Base-by-base conservation (phyloP, 2,113 vertebrate species). In the Dendropsophus ebraccatus region DNA sequence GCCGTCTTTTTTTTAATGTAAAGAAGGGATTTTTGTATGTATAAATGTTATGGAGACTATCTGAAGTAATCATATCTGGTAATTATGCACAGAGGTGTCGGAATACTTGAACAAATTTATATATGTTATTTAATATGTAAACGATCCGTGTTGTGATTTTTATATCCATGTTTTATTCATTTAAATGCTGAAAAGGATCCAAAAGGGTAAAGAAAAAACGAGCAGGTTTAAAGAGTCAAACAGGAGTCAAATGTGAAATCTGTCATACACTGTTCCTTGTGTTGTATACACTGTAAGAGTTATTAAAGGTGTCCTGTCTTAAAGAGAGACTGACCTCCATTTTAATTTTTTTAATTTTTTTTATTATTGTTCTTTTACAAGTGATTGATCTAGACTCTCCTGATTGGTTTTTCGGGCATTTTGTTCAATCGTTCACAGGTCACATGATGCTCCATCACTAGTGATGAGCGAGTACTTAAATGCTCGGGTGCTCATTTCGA, bases 41-140 rank as follows among this genome's bases (percentile, higher is more conserved):
- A 32, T 12, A 41, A 21, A 41, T 70, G 9, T 70, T 37, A 37
- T 41, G 41, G 19, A 41, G 35, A 70, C 16, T 69, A 37, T 69
- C 6, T 58, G 28, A 54, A 54, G 28, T 54, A 56, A 37, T 41
- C 32, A 16, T 58, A 41, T 80, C 0, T n/a, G 9, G 9, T 35
- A 37, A 45, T 60, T n/a, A 17, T 41, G 54, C 77, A 45, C 54
- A 41, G 14, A 23, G 77, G 77, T 60, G 35, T 80, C 5, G 77
- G 77, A 58, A 62, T 60, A 79, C 76, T 79, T 79, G 76, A 79
- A 79, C 6, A 37, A 60, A 79, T 17, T 47, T 75, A 49, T 52
- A 49, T 52, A 62, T 56, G 32, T 60, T 23, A 28, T 62, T 80
- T 80, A 58, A 58, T 37, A 41, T 79, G 16, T 60, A n/a, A 52